Base-by-base conservation (phyloP, 1,140 invertebrate genomes). In the Zaprionus taronus region DNA sequence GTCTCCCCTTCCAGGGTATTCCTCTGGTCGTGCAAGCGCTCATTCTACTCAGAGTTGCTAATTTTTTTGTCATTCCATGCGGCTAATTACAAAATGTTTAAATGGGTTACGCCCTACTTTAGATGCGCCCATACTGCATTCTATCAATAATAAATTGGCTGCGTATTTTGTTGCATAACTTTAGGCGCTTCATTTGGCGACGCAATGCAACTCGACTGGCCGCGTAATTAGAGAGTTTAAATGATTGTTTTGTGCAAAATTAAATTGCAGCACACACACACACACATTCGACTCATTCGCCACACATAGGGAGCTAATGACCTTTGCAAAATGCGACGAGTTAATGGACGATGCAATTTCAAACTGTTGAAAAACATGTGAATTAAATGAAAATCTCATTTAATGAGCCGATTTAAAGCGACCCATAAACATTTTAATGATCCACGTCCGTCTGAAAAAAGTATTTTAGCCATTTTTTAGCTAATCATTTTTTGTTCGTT, bases 91-190 rank as follows among this genome's bases (percentile, higher is more conserved):
- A 65, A 79, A 90, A 80, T 66, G 58, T 73, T 77, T 57, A 17
- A 34, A 83, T 70, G 69, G 64, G 28, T 41, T 20, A 28, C 28
- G 41, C 22, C 22, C 63, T 64, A 38, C 55, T 36, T 49, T 62
- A n/a, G 20, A 3, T 20, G 9, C 47, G 47, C 20, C 68, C 49
- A 76, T 68, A 64, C 62, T 36, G 62, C 66, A 66, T 57, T 69
- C 83, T 69, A 87, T 89, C 75, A 89, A 89, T 87, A 87, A 87
- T 75, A 89, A 78, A 89, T 87, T 74, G 70, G 47, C 22, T 34
- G 69, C 65, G 57, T 62, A 60, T 62, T 57, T 66, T 83, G 57
- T 80, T 57, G 60, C 56, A 53, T 61, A 64, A 51, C 72, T 77
- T 77, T 68, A 67, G 55, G 63, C 72, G 69, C 70, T 77, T 70